Conservation (phyloP, 2,888 invertebrate species). For the Clitarchus hookeri region DNA sequence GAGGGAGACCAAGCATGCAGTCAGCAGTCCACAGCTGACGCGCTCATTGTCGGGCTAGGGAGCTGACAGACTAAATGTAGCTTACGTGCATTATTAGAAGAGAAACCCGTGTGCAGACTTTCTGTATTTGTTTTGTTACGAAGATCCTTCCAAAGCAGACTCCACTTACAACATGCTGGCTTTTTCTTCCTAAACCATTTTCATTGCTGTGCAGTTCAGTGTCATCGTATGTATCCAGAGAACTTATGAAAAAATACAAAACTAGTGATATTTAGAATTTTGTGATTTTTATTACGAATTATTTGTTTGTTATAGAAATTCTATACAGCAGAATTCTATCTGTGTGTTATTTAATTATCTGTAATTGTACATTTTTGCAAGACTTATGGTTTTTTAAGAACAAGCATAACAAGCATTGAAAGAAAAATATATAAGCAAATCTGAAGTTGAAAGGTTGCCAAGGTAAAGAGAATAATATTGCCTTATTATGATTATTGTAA, state of each 20-base stretch:
- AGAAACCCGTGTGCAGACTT: not conserved
- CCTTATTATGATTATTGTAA: constrained; percentile 35
- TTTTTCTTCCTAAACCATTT: constrained; percentile 11
- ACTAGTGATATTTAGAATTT: constrained; percentile 10
- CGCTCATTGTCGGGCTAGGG: not conserved
- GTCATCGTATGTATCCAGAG: constrained; percentile 14
- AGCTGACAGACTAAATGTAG: not conserved
- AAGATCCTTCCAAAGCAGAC: not conserved
- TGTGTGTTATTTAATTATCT: constrained; percentile 10
- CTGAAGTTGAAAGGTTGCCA: constrained; percentile 16
- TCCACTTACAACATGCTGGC: constrained; percentile 14
- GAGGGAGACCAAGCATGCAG: not conserved
- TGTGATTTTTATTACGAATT: constrained; percentile 14
- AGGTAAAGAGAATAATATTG: constrained; percentile 28
- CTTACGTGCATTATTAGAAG: constrained; percentile 14
- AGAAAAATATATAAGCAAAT: constrained; percentile 9
- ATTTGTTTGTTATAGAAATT: constrained; percentile 6
- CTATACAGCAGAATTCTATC: not conserved
- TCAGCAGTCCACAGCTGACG: not conserved
- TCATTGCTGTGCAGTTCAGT: constrained; percentile 8
- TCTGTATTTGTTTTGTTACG: constrained; percentile 7
- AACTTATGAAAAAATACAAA: not conserved
- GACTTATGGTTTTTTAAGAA: constrained; percentile 2
- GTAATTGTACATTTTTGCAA: constrained; percentile 9
- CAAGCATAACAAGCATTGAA: not conserved